A percentile compares a stretch with the other conserved stretches of the same genome.
These are phyloP conservation scores for Chirona hameri DNA, from an alignment of 2,888 invertebrate species.

Conservation along the genomic window DNA sequence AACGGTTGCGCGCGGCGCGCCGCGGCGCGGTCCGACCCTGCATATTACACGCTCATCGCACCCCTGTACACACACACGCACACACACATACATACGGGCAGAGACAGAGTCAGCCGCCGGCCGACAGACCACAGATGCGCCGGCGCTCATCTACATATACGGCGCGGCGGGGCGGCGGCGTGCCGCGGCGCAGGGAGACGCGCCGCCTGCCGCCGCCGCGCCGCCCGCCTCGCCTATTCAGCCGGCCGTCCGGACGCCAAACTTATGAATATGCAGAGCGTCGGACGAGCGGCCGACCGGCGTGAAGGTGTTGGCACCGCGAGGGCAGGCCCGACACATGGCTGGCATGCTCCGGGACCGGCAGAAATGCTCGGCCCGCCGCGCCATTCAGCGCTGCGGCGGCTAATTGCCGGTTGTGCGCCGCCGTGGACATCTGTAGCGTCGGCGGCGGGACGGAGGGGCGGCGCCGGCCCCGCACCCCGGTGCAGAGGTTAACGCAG, in stretches of 20 bases:
- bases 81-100: neutral
- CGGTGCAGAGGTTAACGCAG: neutral
- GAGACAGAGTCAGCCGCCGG: neutral
- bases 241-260: neutral
- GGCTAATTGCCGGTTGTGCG: neutral
- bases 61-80: neutral
- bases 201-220: neutral
- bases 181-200: neutral
- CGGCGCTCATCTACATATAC: neutral
- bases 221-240: neutral
- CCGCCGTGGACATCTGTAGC: neutral
- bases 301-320: neutral
- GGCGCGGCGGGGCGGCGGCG: neutral
- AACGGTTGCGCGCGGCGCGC: neutral
- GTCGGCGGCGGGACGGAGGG: neutral
- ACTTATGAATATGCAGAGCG: slow-evolving; percentile 23
- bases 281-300: neutral
- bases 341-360: neutral
- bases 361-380: neutral
- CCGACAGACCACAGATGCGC: neutral
- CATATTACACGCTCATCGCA: slow-evolving; percentile 2
- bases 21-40: neutral
- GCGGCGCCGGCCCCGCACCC: neutral
- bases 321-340: neutral
- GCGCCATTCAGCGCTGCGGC: neutral